Evolutionary conservation across 2,888 invertebrate species (phyloP).

Genomic region (Nebria salina): DNA sequence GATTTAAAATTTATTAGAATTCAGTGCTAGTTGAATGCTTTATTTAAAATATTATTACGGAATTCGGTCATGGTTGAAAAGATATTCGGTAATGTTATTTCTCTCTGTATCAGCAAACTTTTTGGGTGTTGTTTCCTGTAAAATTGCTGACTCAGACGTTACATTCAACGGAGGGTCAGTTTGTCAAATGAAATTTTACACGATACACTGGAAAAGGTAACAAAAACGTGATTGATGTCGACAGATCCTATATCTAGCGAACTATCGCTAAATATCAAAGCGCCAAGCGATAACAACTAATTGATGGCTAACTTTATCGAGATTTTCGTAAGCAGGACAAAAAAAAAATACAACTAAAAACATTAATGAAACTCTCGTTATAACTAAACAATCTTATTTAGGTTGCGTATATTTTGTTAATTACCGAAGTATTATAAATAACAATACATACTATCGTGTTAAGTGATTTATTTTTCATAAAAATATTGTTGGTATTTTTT

Average conservation of each 20-base stretch:
- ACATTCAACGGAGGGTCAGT: conserved; percentile 24
- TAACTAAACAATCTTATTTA: too few species aligned
- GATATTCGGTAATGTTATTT: background rate
- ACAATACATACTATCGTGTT: too few species aligned
- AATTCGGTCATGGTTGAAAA: background rate
- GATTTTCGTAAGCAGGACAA: background rate
- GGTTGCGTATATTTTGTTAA: too few species aligned
- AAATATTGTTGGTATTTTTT: too few species aligned
- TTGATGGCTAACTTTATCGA: background rate
- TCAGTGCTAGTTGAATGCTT: background rate
- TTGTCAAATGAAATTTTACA: conserved; percentile 38
- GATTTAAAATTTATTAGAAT: too few species aligned
- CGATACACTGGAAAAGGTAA: conserved; percentile 29
- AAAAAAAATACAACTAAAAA: background rate
- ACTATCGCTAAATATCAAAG: conserved; percentile 5
- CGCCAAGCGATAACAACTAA: background rate
- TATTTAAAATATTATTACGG: background rate
- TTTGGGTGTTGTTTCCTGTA: conserved; percentile 27
- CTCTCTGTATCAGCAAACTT: conserved; percentile 7
- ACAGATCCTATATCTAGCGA: background rate
- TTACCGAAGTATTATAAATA: too few species aligned
- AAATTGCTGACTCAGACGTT: conserved; percentile 32
- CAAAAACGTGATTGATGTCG: conserved; percentile 43
- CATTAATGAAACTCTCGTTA: too few species aligned
- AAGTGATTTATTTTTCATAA: too few species aligned